These are phyloP conservation scores for Conops quadrifasciatus DNA, from an alignment of 2,888 invertebrate genomes.

Conservation along the genomic window DNA sequence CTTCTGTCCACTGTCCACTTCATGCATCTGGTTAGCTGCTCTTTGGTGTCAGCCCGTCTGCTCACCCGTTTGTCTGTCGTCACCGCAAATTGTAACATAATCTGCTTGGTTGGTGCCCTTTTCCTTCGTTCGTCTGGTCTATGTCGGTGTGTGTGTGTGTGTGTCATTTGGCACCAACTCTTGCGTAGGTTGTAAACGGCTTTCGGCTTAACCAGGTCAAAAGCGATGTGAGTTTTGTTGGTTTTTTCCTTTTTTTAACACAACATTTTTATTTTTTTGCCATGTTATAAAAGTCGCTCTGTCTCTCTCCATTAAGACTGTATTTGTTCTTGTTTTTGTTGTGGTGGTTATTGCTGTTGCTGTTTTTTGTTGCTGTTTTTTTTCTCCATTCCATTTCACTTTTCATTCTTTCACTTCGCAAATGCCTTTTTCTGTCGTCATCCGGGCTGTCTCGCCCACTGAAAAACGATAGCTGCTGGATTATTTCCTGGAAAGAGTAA, in stretches of 20 bases:
- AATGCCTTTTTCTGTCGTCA: background rate
- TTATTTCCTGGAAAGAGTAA: background rate
- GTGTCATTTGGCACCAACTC: slow-evolving; percentile 15
- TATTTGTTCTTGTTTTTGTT: background rate
- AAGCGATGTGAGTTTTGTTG: background rate
- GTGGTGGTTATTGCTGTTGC: background rate
- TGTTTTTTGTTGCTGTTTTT: background rate
- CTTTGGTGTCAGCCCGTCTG: background rate
- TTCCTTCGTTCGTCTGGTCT: background rate
- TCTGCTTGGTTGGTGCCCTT: slow-evolving; percentile 9
- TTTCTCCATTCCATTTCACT: slow-evolving; percentile 7
- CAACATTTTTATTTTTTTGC: no score
- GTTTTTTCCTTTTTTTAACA: background rate
- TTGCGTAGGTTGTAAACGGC: slow-evolving; percentile 15
- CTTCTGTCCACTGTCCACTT: background rate
- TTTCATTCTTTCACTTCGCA: background rate
- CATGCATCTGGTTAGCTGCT: background rate
- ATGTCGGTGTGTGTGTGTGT: slow-evolving; percentile 9
- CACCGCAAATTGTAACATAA: slow-evolving; percentile 33
- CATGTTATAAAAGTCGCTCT: no score
- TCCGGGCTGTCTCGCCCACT: background rate
- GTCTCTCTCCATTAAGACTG: background rate
- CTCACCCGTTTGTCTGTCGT: background rate
- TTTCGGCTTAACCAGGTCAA: slow-evolving; percentile 29
- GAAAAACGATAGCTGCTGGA: background rate